phyloP scores from a whole-genome alignment of 2,113 vertebrate genomes.

The Anhinga rufa region DNA sequence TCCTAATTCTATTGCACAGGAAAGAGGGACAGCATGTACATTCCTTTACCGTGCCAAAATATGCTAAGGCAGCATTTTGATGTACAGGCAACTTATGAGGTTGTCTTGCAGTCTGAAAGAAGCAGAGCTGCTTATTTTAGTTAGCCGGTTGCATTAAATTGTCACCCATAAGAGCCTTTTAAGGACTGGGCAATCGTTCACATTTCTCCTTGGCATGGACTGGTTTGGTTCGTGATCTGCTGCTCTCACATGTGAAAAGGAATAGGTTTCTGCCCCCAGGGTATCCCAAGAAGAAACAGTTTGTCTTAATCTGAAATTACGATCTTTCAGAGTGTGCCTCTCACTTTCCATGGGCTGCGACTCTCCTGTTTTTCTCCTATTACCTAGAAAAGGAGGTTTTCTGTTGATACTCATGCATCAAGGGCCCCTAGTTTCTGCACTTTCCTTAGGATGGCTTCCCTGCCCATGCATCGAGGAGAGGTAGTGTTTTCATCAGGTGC shows the following conservation, averaged over 20 bases:
- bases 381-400: background rate
- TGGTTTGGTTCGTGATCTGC: background rate
- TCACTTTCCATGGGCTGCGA: rapidly evolving
- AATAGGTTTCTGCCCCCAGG: background rate
- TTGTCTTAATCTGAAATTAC: background rate
- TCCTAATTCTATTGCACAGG: background rate
- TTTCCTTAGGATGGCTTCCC: background rate
- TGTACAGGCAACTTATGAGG: background rate
- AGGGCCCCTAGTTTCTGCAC: background rate
- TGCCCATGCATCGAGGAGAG: rapidly evolving
- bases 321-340: background rate
- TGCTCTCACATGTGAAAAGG: background rate
- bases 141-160: background rate
- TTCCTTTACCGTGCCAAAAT: background rate
- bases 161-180: background rate
- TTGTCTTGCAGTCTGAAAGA: background rate
- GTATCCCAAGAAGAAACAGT: background rate
- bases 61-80: background rate
- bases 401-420: background rate
- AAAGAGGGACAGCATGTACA: rapidly evolving
- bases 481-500: too few species aligned
- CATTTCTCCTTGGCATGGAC: background rate
- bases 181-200: too few species aligned
- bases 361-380: background rate
- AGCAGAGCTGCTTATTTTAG: background rate